Base-by-base conservation (phyloP, 1,140 invertebrate species). In the Cephus cinctus region DNA sequence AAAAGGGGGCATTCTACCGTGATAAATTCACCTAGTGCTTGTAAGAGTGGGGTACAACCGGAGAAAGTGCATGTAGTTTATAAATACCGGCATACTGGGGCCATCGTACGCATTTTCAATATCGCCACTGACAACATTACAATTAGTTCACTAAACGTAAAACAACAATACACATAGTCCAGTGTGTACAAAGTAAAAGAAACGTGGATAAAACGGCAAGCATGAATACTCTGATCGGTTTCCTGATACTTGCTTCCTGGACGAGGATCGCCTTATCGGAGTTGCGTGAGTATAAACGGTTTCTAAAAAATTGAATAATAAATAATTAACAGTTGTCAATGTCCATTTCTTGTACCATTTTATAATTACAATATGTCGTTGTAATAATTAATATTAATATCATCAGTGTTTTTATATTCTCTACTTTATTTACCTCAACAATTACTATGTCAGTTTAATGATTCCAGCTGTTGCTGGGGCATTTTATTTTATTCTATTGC, bases 31-130 rank as follows among this genome's bases (percentile, higher is more conserved):
- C 64, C 50, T n/a, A 63, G 64, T 60, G 41, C 45, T 30, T 3
- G 21, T 42, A 39, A 43, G 39, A 52, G 66, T 60, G 61, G 62
- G 61, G 60, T 32, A 36, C 46, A 45, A 50, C 55, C 53, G 67
- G 74, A 73, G 73, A 76, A 75, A 76, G 74, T 76, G 49, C 58
- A 60, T 59, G 67, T 69, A 73, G 65, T 76, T 74, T 63, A 74
- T 75, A 75, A 67, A 74, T 71, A 72, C 52, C 19, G 45, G 55
- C 27, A 49, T 42, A 36, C 48, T 52, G 59, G 57, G 57, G 59
- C 56, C 55, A 70, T 68, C 59, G 62, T 27, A 64, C 57, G 63
- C 67, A 72, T 70, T 75, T 74, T 70, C 65, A 53, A 71, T 61
- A 67, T 54, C 40, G 59, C 16, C 58, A 55, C 46, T 59, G 30